Evolutionary conservation across 2,888 invertebrate genomes (phyloP).

Genomic region (Hylaea fasciaria): DNA sequence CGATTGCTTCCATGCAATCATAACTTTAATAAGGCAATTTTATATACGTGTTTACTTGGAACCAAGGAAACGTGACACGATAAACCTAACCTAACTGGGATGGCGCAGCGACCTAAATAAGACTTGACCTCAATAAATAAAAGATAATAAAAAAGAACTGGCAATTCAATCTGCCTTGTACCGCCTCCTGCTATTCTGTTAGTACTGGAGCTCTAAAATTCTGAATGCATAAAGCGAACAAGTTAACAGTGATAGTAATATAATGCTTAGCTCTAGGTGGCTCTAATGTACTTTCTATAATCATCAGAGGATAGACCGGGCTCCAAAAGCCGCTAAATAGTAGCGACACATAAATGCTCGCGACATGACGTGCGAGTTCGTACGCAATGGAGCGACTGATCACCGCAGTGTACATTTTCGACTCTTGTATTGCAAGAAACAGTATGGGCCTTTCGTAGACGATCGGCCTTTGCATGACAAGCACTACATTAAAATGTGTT

Average conservation of each 20-base stretch:
- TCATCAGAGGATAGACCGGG: not conserved
- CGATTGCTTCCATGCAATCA: conserved; percentile 17
- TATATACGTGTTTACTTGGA: conserved; percentile 10
- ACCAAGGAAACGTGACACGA: conserved; percentile 1
- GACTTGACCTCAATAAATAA: no score
- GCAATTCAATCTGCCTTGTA: no score
- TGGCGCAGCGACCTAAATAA: no score
- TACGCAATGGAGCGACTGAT: conserved; percentile 34
- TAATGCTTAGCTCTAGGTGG: no score
- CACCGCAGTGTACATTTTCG: conserved; percentile 5
- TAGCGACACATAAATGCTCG: not conserved
- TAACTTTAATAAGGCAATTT: conserved; percentile 16
- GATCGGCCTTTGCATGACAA: not conserved
- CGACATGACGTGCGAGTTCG: conserved; percentile 3
- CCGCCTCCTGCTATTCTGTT: no score
- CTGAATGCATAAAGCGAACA: no score
- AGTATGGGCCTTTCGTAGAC: conserved; percentile 7
- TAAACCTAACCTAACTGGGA: not conserved
- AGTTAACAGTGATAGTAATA: no score
- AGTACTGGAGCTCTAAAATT: no score
- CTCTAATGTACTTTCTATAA: no score
- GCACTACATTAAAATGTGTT: no score
- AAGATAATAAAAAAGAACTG: no score
- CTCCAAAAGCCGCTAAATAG: not conserved
- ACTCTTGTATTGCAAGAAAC: not conserved